Evolutionary conservation across 2,888 invertebrate species (phyloP).

Genomic region (Cataglyphis albicans): DNA sequence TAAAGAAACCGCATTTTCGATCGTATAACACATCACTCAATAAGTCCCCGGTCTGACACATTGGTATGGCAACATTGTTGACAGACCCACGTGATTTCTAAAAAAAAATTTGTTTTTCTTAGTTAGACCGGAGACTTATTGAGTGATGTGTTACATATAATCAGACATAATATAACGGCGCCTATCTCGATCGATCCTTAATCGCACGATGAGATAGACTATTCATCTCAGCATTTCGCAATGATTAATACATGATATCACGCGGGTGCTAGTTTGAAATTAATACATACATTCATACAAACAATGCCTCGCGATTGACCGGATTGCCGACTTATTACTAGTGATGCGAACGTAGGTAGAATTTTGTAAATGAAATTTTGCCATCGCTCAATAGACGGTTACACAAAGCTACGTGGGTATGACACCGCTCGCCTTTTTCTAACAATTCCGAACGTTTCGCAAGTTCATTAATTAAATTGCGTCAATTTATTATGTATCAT

Average conservation of each 20-base stretch:
- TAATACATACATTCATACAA: constrained; percentile 58
- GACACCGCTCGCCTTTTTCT: constrained; percentile 5
- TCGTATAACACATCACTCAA: not conserved
- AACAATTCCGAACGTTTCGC: constrained; percentile 12
- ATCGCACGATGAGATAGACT: constrained; percentile 49
- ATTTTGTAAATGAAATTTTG: constrained; percentile 28
- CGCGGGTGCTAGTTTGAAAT: constrained; percentile 47
- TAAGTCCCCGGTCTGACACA: too few relatives aligned
- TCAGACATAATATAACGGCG: constrained; percentile 1
- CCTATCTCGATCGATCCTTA: not conserved
- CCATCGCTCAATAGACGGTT: constrained; percentile 21
- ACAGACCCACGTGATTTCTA: too few relatives aligned
- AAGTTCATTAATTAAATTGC: constrained; percentile 18
- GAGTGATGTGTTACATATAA: not conserved
- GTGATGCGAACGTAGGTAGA: constrained; percentile 37
- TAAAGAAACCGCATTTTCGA: not conserved
- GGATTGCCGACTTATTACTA: constrained; percentile 47
- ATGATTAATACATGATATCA: constrained; percentile 70
- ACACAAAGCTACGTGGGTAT: constrained; percentile 16
- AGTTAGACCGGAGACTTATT: too few relatives aligned
- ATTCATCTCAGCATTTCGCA: constrained; percentile 67
- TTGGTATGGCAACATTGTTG: too few relatives aligned
- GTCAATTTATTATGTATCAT: not conserved
- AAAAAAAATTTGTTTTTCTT: too few relatives aligned
- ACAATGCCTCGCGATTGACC: constrained; percentile 52